A percentile compares a stretch with the other conserved stretches of the same genome.
Conservation (phyloP, 2,113 vertebrate species). For the Coracopsis vasa region DNA sequence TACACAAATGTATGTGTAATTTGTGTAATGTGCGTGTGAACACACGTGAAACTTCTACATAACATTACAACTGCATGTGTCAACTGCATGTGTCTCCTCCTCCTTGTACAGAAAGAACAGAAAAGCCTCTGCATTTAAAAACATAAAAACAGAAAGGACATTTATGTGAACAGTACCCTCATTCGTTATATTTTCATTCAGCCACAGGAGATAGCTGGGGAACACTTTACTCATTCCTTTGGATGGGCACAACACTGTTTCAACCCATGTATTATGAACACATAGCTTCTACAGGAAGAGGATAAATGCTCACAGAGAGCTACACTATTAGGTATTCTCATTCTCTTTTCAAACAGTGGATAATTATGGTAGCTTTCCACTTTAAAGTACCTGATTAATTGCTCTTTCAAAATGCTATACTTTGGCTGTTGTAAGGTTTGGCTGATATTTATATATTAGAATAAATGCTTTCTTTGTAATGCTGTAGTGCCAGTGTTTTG, state of each 20-base stretch:
- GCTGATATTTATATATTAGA: not conserved
- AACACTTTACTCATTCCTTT: not conserved
- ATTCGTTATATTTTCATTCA: not conserved
- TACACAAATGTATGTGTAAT: fast-evolving
- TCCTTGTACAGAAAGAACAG: not conserved
- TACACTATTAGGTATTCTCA: not conserved
- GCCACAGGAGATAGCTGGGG: fast-evolving
- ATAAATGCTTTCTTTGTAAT: not conserved
- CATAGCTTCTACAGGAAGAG: not conserved
- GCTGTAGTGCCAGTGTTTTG: not conserved
- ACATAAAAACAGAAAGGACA: not conserved
- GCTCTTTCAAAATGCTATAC: not conserved
- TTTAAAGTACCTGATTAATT: not conserved
- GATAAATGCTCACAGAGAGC: not conserved
- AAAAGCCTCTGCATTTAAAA: not conserved
- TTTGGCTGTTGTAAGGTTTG: not conserved
- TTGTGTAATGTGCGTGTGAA: no score
- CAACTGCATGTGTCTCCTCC: not conserved
- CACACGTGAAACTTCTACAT: not conserved
- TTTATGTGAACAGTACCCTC: not conserved
- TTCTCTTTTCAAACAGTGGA: not conserved
- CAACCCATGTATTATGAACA: not conserved
- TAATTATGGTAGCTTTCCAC: not conserved
- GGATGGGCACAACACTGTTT: not conserved
- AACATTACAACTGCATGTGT: fast-evolving